Evolutionary conservation across 2,888 invertebrate genomes (phyloP).

Genomic region (Plusia festucae): DNA sequence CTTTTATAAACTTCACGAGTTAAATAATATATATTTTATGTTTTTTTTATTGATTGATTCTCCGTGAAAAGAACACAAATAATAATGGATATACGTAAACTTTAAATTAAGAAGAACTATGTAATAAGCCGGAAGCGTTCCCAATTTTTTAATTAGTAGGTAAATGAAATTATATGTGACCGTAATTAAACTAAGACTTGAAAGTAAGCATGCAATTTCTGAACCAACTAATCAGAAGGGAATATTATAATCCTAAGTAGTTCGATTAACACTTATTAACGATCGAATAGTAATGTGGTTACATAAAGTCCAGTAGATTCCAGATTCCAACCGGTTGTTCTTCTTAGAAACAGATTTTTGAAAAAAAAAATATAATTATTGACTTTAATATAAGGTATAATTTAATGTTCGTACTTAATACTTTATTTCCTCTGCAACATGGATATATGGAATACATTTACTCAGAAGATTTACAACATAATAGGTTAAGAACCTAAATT

Average conservation of each 20-base stretch:
- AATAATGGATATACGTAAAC: no score
- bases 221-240: not conserved
- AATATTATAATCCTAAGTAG: not conserved
- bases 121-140: no score
- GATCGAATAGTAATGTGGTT: not conserved
- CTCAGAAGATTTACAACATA: no score
- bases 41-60: constrained; percentile 39
- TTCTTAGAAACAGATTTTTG: no score
- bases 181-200: not conserved
- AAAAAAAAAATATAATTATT: no score
- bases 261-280: not conserved
- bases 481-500: not conserved
- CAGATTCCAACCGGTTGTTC: no score
- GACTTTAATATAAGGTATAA: no score
- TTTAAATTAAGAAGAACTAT: no score
- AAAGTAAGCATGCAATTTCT: not conserved
- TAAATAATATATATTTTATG: constrained; percentile 54
- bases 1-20: constrained; percentile 41
- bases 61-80: constrained; percentile 51
- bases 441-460: no score
- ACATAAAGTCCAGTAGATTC: not conserved
- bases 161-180: constrained; percentile 11
- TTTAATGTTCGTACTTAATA: no score
- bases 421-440: no score
- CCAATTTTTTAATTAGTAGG: no score